Base-by-base conservation (phyloP, 2,113 vertebrate genomes). In the Vulpes vulpes region DNA sequence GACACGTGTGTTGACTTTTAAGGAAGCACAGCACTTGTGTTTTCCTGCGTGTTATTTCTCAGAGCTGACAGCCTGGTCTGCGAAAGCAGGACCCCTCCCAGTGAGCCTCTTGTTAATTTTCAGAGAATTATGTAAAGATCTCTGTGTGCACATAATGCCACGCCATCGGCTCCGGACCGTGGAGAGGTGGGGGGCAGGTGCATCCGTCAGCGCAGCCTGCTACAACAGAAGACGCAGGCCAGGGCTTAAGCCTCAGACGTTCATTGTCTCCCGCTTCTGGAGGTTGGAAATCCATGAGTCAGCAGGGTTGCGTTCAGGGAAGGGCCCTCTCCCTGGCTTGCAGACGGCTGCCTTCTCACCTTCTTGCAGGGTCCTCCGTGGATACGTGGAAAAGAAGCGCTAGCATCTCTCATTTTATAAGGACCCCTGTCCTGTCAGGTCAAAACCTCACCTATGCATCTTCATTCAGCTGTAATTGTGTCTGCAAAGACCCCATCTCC, bases 211-310 rank as follows among this genome's bases (percentile, higher is more conserved):
- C 23, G 14, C 1, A 1, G 79, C 30, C 85, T 6, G 25, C 22
- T 8, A 0, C 1, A 19, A 5, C 60, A 11, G 20, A 25, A 2
- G 2, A 19, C 15, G 7, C 22, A 2, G 32, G 5, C 2, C 0
- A 30, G 25, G 0, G 43, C 57, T 4, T 9, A 5, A 0, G 9
- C 32, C 3, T 2, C 20, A 32, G n/a, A 64, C 8, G 0, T 20
- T 22, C 4, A 3, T 3, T 11, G 64, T 3, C 83, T 88, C 76
- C 1, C 11, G 0, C 32, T 25, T 14, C 64, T 27, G 19, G 30
- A 43, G 43, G 22, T 62, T 69, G 43, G 83, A 11, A 43, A 73
- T 43, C 17, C 17, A 16, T 11, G 16, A 16, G 67, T 9, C 16
- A n/a, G 32, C 65, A 5, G 57, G 81, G 43, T 14, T 23, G 12